Evolutionary conservation across 2,113 vertebrate genomes (phyloP).

Genomic region (Orientallactaga bullata): DNA sequence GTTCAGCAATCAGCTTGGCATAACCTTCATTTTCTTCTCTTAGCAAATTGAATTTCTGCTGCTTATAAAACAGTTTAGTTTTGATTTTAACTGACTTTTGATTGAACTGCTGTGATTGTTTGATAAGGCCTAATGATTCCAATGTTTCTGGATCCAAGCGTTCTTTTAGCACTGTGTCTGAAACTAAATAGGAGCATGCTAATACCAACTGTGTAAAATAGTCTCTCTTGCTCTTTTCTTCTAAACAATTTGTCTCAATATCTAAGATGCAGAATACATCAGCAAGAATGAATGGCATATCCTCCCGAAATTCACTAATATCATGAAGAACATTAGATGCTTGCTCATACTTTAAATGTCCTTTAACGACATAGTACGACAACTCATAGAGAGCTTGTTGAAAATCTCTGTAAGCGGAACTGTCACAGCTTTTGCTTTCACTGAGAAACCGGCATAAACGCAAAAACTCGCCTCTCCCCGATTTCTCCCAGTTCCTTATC

Average conservation of each 20-base stretch:
- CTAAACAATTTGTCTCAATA: slow-evolving; percentile 97
- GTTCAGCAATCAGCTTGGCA: slow-evolving; percentile 97
- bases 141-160: slow-evolving; percentile 97
- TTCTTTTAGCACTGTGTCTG: slow-evolving; percentile 97
- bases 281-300: background rate
- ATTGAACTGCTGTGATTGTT: slow-evolving; percentile 99
- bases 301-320: slow-evolving; percentile 89
- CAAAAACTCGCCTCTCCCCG: slow-evolving; percentile 95
- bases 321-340: slow-evolving; percentile 94
- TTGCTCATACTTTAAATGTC: slow-evolving; percentile 96
- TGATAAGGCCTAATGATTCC: slow-evolving; percentile 98
- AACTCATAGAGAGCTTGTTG: slow-evolving; percentile 96
- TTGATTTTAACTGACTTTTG: slow-evolving; percentile 99
- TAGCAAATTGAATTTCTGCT: slow-evolving; percentile 99
- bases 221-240: slow-evolving; percentile 98
- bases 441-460: slow-evolving; percentile 94
- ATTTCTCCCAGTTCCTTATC: slow-evolving; percentile 99
- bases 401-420: slow-evolving; percentile 92
- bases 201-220: slow-evolving; percentile 97
- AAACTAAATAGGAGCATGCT: slow-evolving; percentile 97
- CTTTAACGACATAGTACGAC: slow-evolving; percentile 95
- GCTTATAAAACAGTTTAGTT: slow-evolving; percentile 99
- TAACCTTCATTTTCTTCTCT: slow-evolving; percentile 99
- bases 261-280: slow-evolving; percentile 85
- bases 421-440: slow-evolving; percentile 92